A percentile compares a stretch with the other conserved stretches of the same genome.
These are phyloP conservation scores for Meloidogyne floridensis DNA, from an alignment of 1,140 invertebrate genomes.

Conservation along the genomic window DNA sequence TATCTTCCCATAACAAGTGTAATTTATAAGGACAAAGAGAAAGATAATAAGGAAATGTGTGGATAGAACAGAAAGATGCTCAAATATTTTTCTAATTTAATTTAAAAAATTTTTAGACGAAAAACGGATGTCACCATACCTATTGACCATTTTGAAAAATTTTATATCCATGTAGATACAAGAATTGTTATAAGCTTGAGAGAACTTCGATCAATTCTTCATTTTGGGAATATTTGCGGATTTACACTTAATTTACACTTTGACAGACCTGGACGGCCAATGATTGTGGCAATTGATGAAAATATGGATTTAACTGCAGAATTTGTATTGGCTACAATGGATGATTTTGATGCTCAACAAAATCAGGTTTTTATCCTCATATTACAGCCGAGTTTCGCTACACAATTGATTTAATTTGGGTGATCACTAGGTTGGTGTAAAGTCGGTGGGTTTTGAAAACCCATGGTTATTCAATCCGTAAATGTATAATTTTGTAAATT, in stretches of 20 bases:
- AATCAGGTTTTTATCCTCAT: neutral
- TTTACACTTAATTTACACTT: conserved; percentile 28
- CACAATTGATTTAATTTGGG: no score
- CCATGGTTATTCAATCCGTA: no score
- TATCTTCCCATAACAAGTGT: no score
- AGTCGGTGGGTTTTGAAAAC: no score
- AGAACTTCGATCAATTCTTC: conserved; percentile 30
- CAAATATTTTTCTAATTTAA: neutral
- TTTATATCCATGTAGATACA: conserved; percentile 7
- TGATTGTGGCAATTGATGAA: conserved; percentile 30
- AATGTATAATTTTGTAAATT: no score
- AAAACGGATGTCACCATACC: conserved; percentile 23
- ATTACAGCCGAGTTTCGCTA: neutral
- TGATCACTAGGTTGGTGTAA: no score
- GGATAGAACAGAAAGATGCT: no score
- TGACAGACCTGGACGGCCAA: conserved; percentile 23
- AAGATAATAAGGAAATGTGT: no score
- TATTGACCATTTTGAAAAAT: conserved; percentile 18
- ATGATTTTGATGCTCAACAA: conserved; percentile 12
- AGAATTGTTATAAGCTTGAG: conserved; percentile 23
- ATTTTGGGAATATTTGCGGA: conserved; percentile 26
- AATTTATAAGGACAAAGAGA: no score
- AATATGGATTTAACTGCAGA: conserved; percentile 32
- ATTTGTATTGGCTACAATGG: conserved; percentile 27
- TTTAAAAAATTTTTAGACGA: conserved; percentile 21